Percentiles rank a stretch among this genome's conserved stretches.
Conservation (phyloP, 2,113 vertebrate genomes). For the Agapornis roseicollis region DNA sequence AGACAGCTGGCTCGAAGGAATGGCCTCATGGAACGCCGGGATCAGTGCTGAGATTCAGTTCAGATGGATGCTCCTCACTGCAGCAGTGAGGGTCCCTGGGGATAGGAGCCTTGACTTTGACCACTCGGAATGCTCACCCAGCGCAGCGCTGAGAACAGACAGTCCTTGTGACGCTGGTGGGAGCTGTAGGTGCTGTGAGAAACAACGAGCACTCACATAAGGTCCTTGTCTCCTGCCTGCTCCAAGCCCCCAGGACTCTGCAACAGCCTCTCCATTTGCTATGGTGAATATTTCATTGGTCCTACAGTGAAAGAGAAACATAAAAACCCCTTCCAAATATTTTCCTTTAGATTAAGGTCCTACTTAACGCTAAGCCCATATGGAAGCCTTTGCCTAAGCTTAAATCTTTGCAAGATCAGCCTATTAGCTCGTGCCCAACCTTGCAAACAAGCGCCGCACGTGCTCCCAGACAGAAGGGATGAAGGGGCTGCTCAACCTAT, state of each 20-base stretch:
- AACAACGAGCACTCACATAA: rapidly evolving
- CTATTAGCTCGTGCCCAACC: not conserved
- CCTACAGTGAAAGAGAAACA: not conserved
- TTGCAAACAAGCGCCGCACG: not conserved
- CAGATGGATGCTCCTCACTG: not conserved
- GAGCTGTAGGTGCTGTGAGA: not conserved
- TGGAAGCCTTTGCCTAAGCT: not conserved
- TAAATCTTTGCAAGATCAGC: not conserved
- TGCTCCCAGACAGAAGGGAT: not conserved
- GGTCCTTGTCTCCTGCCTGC: not conserved
- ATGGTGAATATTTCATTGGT: not conserved
- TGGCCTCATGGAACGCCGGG: not conserved
- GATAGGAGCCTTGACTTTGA: not conserved
- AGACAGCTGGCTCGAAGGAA: not conserved
- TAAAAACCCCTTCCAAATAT: not conserved
- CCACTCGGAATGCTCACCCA: not conserved
- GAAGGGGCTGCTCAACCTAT: not conserved
- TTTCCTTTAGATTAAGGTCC: not conserved
- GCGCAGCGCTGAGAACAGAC: not conserved
- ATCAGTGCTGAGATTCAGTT: not conserved
- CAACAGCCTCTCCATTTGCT: not conserved
- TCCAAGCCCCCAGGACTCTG: not conserved
- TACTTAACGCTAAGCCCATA: not conserved
- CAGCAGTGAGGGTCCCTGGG: rapidly evolving
- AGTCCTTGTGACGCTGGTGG: not conserved